phyloP scores from a whole-genome alignment of 92 coral and sea anemone species.

The Desmophyllum pertusum region DNA sequence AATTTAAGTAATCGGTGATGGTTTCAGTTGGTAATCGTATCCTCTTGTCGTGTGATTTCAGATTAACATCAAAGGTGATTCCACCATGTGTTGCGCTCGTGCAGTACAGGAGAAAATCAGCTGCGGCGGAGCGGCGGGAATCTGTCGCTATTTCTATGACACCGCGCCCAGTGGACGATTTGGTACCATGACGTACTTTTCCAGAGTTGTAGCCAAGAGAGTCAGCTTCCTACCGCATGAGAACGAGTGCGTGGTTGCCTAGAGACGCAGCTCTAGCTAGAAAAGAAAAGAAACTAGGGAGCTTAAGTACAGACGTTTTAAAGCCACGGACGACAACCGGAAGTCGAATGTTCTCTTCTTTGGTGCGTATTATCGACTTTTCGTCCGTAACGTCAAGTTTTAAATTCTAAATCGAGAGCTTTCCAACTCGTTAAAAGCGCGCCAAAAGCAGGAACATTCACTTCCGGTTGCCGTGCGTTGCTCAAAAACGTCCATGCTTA shows the following conservation, averaged over 20 bases:
- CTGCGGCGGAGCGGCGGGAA: constrained; percentile 94
- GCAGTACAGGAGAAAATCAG: constrained; percentile 72
- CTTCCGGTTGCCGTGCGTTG: too few relatives aligned
- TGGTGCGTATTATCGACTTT: too few relatives aligned
- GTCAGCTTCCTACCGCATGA: constrained; percentile 77
- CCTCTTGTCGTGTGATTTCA: constrained; percentile 20
- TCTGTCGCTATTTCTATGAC: constrained; percentile 95
- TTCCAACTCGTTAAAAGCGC: too few relatives aligned
- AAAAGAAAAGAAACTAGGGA: too few relatives aligned
- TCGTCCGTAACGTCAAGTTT: too few relatives aligned
- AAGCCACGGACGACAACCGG: too few relatives aligned
- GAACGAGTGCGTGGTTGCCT: constrained; percentile 71
- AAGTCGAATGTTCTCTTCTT: too few relatives aligned
- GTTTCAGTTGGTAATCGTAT: background rate
- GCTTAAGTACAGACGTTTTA: too few relatives aligned
- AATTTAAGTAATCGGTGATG: background rate
- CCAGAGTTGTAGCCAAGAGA: constrained; percentile 83
- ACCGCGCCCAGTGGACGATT: constrained; percentile 99
- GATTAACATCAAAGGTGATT: constrained; percentile 84
- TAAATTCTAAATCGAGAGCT: too few relatives aligned
- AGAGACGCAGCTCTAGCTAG: background rate
- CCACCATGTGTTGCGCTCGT: constrained; percentile 90
- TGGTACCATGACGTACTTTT: constrained; percentile 99
- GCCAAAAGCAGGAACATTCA: too few relatives aligned
- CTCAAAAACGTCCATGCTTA: too few relatives aligned